Evolutionary conservation across 2,113 vertebrate genomes (phyloP).

Genomic region (Plecturocebus donacophilus): DNA sequence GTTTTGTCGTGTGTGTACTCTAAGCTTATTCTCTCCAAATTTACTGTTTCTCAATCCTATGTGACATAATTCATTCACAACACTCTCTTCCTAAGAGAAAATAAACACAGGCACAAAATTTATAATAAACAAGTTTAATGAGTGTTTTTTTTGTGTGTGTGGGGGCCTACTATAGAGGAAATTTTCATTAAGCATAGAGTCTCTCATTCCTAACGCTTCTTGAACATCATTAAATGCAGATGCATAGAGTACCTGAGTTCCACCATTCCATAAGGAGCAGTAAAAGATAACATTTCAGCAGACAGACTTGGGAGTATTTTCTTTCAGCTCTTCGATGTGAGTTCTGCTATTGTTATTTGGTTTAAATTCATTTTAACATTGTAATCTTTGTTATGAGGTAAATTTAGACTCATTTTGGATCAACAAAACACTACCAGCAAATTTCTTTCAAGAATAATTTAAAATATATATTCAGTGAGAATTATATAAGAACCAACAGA

Average conservation of each 20-base stretch:
- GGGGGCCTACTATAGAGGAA: neutral
- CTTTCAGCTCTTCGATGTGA: neutral
- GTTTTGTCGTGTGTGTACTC: neutral
- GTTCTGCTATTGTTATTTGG: neutral
- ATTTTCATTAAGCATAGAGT: constrained; percentile 26
- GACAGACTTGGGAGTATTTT: neutral
- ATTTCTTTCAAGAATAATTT: neutral
- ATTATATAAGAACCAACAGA: neutral
- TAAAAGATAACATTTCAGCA: neutral
- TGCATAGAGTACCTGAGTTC: neutral
- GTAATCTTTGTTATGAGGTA: neutral
- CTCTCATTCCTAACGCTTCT: constrained; percentile 42
- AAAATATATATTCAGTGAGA: neutral
- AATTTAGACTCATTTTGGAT: neutral
- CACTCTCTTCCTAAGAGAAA: neutral
- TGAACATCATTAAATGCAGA: neutral
- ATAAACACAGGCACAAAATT: constrained; percentile 41
- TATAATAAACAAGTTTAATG: constrained; percentile 35
- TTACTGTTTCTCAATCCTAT: neutral
- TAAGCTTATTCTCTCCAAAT: constrained; percentile 25
- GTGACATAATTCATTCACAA: neutral
- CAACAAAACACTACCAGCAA: neutral
- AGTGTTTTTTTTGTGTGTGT: neutral
- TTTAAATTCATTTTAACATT: constrained; percentile 47
- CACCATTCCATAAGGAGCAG: neutral